Conservation (phyloP, 2,113 vertebrate genomes). For the Heloderma charlesbogerti region DNA sequence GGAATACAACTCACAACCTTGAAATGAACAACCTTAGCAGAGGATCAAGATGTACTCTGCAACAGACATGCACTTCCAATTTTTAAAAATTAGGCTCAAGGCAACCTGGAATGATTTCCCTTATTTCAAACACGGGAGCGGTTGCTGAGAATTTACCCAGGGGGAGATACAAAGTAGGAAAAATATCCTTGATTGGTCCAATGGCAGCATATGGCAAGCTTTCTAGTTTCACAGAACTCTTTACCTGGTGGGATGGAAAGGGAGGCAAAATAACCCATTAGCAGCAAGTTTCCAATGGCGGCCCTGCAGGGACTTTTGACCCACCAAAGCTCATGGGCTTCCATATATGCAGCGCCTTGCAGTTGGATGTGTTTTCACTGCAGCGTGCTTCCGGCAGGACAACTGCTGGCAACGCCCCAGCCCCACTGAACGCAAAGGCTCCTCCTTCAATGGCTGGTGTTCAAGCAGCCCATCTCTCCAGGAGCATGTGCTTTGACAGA, state of each 20-base stretch:
- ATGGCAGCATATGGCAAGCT: not conserved
- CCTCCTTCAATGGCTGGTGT: not conserved
- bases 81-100: not conserved
- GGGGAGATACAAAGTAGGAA: not conserved
- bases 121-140: too few species aligned
- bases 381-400: not conserved
- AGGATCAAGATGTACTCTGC: too few species aligned
- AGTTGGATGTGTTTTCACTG: not conserved
- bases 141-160: not conserved
- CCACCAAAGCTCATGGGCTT: not conserved
- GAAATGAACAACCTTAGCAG: not conserved
- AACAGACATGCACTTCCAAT: not conserved
- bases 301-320: not conserved
- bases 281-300: not conserved
- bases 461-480: not conserved
- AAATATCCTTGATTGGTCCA: not conserved
- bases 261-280: not conserved
- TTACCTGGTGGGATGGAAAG: not conserved
- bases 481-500: not conserved
- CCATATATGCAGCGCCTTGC: not conserved
- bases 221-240: not conserved
- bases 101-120: not conserved
- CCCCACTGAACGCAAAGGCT: not conserved
- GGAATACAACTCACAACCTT: not conserved
- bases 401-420: not conserved